Evolutionary conservation across 2,797 vertebrate genomes (phyloP).

Genomic region (Hemitrygon akajei): DNA sequence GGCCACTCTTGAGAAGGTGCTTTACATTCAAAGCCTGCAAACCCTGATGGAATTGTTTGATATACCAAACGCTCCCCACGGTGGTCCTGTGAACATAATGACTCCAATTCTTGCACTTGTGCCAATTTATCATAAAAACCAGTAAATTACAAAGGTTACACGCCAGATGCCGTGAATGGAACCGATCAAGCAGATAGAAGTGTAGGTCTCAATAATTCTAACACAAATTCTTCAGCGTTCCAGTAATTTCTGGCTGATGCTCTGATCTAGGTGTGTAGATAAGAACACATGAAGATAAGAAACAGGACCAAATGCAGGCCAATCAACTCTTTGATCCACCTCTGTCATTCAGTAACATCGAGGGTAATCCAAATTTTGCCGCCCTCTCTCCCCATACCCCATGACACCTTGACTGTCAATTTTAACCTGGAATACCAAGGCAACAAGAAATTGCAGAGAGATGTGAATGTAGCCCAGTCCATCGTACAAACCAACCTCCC

Average conservation of each 20-base stretch:
- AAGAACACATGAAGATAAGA: not conserved
- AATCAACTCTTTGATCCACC: too few relatives aligned
- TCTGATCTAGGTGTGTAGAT: not conserved
- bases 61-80: not conserved
- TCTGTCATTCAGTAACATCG: too few relatives aligned
- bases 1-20: not conserved
- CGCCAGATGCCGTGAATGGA: not conserved
- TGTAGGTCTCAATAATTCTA: not conserved
- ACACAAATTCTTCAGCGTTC: not conserved
- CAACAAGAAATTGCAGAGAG: too few relatives aligned
- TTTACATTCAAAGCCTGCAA: not conserved
- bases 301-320: too few relatives aligned
- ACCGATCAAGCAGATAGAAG: not conserved
- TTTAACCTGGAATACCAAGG: too few relatives aligned
- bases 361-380: too few relatives aligned
- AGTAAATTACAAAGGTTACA: conserved; percentile 3
- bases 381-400: too few relatives aligned
- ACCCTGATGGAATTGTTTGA: not conserved
- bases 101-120: not conserved
- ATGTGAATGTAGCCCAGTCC: too few relatives aligned
- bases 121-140: not conserved
- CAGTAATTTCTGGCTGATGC: not conserved
- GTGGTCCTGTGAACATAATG: not conserved
- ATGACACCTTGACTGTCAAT: too few relatives aligned
- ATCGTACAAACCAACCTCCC: too few relatives aligned